Base-by-base conservation (phyloP, 1,140 invertebrate species). In the Tetranychus urticae region DNA sequence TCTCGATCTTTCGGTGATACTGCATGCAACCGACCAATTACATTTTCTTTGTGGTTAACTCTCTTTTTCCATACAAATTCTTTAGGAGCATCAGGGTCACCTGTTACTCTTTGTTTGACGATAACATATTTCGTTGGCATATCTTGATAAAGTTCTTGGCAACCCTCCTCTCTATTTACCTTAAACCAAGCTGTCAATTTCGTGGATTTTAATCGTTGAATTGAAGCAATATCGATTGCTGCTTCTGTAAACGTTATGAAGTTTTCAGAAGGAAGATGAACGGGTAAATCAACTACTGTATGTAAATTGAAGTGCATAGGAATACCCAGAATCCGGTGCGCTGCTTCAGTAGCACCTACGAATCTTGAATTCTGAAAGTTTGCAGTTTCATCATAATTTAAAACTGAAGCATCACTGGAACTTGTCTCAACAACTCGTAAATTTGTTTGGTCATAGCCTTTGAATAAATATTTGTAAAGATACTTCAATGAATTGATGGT, bases 211-310 rank as follows among this genome's bases (percentile, higher is more conserved):
- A 12, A 8, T 36, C 34, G 4, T 12, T 45, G 2, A 50, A 12
- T 48, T 61, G 36, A 1, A 60, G 45, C 45, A 56, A 60, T 45
- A 34, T 59, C 46, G 56, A 56, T 8, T 62, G 58, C 33, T 52
- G 13, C 37, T 47, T 56, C 39, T 54, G 39, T 34, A 56, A 68
- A 71, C 60, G 65, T 68, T 31, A 71, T 62, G 8, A 57, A 48
- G 57, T 77, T 73, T 60, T 71, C 69, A 67, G 72, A 72, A 65
- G 72, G 67, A 23, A 78, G 64, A 71, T 77, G 74, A 6, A 77
- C 73, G 7, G 67, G 68, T 39, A 77, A 67, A 63, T 73, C 70
- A 54, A 69, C 47, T 64, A 76, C 68, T 46, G 70, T 58, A 47
- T 72, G 70, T 65, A 70, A 64, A 36, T 71, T 58, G 67, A 76